Percentiles rank a stretch among this genome's conserved stretches.
Conservation (phyloP, 2,113 vertebrate genomes). For the Sebastes fasciatus region DNA sequence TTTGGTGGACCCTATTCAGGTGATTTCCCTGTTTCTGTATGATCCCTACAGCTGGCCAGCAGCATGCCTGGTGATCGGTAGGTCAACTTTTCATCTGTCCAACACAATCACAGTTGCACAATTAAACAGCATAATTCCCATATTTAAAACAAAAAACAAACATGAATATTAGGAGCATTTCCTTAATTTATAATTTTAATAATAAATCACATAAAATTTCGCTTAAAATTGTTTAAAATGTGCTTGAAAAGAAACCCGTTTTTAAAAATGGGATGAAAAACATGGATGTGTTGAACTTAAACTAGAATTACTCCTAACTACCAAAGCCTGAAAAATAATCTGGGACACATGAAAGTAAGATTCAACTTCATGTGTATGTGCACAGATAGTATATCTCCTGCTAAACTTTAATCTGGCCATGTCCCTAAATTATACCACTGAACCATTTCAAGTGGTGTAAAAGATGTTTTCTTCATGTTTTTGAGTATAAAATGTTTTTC, state of each 20-base stretch:
- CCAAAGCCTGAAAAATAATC: neutral
- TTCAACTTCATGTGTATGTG: neutral
- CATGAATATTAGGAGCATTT: neutral
- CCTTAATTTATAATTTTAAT: neutral
- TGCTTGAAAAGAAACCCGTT: neutral
- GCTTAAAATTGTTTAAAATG: too few relatives aligned
- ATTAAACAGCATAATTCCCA: neutral
- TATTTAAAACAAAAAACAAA: neutral
- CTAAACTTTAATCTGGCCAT: neutral
- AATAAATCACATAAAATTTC: neutral
- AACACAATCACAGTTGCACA: neutral
- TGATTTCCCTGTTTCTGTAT: constrained; percentile 90
- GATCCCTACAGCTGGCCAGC: constrained; percentile 94
- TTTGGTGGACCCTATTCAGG: constrained; percentile 92
- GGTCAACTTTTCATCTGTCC: constrained; percentile 55
- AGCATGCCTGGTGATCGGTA: constrained; percentile 89
- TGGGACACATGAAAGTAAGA: neutral
- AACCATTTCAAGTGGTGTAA: neutral
- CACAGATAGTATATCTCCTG: neutral
- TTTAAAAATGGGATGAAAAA: neutral
- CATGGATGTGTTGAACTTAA: neutral
- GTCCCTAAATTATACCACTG: neutral
- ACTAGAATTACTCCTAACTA: neutral
- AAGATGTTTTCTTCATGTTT: neutral
- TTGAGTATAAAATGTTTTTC: neutral